A percentile compares a stretch with the other conserved stretches of the same genome.
phyloP scores from a whole-genome alignment of 2,113 vertebrate genomes.

The Murina feae region DNA sequence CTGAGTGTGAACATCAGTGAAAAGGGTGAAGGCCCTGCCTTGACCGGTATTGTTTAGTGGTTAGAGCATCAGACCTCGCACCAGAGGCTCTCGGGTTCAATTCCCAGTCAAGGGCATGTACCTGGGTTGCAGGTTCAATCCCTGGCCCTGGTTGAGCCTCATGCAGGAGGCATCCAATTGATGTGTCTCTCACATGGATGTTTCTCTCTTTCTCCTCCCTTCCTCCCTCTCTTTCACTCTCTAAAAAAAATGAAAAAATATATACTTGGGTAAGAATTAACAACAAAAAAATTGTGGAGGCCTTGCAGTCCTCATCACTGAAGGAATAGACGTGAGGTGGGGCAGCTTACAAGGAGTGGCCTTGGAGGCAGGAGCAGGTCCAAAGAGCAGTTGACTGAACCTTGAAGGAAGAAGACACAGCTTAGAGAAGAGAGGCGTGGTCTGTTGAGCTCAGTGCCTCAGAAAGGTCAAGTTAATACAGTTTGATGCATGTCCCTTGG shows the following conservation, averaged over 20 bases:
- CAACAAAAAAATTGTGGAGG: not conserved
- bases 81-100: too few relatives aligned
- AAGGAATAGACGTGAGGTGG: not conserved
- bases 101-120: too few relatives aligned
- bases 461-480: not conserved
- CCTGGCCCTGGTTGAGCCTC: too few relatives aligned
- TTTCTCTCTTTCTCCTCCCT: too few relatives aligned
- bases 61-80: too few relatives aligned
- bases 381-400: not conserved
- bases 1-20: not conserved
- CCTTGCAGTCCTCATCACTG: not conserved
- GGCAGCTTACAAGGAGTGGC: not conserved
- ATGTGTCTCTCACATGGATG: too few relatives aligned
- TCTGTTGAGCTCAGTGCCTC: not conserved
- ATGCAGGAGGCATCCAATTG: too few relatives aligned
- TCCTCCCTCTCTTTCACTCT: too few relatives aligned
- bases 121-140: too few relatives aligned
- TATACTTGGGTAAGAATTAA: too few relatives aligned
- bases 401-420: not conserved
- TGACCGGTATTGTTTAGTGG: too few relatives aligned
- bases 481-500: not conserved
- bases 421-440: not conserved
- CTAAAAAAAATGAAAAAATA: too few relatives aligned
- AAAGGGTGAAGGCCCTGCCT: not conserved
- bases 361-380: not conserved